Evolutionary conservation across 2,797 vertebrate species (phyloP).

Genomic region (Sparidentex hasta): DNA sequence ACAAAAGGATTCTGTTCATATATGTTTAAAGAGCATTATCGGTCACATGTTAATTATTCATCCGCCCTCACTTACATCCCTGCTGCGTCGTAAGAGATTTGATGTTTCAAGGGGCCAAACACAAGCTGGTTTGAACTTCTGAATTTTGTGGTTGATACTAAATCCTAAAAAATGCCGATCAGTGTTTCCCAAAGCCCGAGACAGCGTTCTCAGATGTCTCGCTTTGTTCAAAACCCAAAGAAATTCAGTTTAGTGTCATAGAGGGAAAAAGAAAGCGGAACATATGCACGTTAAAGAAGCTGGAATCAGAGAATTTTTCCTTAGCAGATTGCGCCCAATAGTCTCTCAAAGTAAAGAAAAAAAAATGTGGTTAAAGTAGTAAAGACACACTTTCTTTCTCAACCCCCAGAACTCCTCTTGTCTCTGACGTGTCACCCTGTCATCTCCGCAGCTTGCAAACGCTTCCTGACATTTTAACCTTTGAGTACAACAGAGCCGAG

Average conservation of each 20-base stretch:
- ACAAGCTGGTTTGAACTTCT: neutral
- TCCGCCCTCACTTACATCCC: neutral
- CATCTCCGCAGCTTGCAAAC: neutral
- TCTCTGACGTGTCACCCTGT: slow-evolving; percentile 17
- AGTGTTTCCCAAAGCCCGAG: no score
- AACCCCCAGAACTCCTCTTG: no score
- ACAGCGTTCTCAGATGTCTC: no score
- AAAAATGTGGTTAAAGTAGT: neutral
- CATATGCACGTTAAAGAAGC: no score
- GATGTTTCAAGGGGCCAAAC: neutral
- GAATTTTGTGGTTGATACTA: neutral
- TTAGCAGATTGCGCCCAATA: neutral
- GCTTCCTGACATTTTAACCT: slow-evolving; percentile 26
- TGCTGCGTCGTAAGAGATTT: neutral
- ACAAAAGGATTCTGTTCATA: neutral
- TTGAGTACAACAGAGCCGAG: slow-evolving; percentile 27
- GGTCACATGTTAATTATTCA: neutral
- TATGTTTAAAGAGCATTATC: neutral
- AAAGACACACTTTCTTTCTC: neutral
- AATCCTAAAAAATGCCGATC: no score
- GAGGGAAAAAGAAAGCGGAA: no score
- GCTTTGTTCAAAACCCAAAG: no score
- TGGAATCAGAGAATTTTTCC: no score
- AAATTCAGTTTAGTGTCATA: no score
- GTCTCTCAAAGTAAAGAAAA: neutral